Conservation (phyloP, 2,888 invertebrate genomes). For the Cyclophora albipunctata region DNA sequence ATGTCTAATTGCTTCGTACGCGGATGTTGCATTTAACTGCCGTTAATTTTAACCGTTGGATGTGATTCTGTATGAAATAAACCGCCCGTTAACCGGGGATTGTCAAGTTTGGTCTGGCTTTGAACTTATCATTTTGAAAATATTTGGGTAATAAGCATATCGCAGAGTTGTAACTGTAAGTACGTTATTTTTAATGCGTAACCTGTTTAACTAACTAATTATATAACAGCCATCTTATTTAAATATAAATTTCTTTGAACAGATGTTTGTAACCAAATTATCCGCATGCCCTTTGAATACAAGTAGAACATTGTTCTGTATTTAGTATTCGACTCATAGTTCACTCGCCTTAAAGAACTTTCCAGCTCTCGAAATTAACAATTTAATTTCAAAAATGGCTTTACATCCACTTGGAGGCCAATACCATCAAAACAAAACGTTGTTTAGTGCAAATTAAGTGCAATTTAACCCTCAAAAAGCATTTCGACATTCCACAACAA, state of each 20-base stretch:
- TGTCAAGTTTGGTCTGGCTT: conserved; percentile 48
- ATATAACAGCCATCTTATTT: too few species aligned
- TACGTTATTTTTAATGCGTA: too few species aligned
- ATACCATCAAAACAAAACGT: conserved; percentile 51
- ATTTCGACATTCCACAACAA: conserved; percentile 71
- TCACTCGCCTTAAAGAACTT: conserved; percentile 20
- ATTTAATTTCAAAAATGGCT: conserved; percentile 26
- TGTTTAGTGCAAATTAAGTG: conserved; percentile 73
- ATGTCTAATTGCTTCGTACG: conserved; percentile 65
- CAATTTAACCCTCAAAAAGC: conserved; percentile 70
- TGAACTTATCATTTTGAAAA: neutral
- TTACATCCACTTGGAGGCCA: conserved; percentile 31
- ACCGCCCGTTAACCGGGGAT: conserved; percentile 39
- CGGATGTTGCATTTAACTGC: conserved; percentile 67
- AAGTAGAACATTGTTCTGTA: neutral
- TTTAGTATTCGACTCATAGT: conserved; percentile 22
- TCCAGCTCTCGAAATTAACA: conserved; percentile 17
- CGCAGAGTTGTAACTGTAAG: too few species aligned
- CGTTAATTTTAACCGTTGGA: conserved; percentile 58
- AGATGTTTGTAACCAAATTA: conserved; percentile 16
- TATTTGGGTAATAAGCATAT: conserved; percentile 1
- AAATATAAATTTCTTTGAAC: conserved; percentile 4
- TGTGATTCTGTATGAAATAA: conserved; percentile 38
- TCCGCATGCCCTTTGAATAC: conserved; percentile 5
- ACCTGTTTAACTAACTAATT: too few species aligned